Evolutionary conservation across 2,888 invertebrate species (phyloP), one percentile per base, ranked within the genome.

Genomic region (Hypomecis punctinalis): DNA sequence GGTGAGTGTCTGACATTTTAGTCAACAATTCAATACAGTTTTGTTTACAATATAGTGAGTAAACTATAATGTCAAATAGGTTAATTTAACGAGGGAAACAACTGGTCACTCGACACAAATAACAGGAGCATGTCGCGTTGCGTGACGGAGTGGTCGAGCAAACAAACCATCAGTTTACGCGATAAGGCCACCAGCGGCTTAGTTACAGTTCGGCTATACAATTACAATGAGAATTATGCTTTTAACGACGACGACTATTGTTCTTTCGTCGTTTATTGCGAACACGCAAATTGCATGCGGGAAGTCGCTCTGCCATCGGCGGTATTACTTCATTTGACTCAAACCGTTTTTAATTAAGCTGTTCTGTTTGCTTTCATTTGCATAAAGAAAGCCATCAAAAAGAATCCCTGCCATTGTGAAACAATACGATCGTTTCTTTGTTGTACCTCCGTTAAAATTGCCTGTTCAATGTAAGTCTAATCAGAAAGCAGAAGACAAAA

Each of bases 141-240:
- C 83, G 82, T 83, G 82, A 79, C 80, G 73, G 62, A 72, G 70
- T 73, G 75, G 67, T 70, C 72, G 69, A 78, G 72, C 76, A 75
- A 79, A 78, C 79, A 78, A 75, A 80, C 82, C 78, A 79, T 76
- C 73, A 75, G 78, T 78, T 77, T 73, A 76, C 76, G 74, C 77
- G 84, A 82, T 82, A 82, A 81, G 80, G 69, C 54, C 62, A 45
- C 42, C 55, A 42, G 10, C 59, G 66, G 67, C 74, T 69, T 67
- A 69, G 67, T 68, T 69, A 72, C 63, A 68, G 63, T 69, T 68
- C 63, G 70, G 52, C 73, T 75, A 70, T 73, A 67, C 77, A 75
- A 75, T 76, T 77, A 80, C 81, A 82, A 79, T 76, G 74, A 74
- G 74, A 82, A 75, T 81, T 79, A 81, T 78, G 79, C 76, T 78